Evolutionary conservation across 2,797 vertebrate species (phyloP).

Genomic region (Agapornis canus): DNA sequence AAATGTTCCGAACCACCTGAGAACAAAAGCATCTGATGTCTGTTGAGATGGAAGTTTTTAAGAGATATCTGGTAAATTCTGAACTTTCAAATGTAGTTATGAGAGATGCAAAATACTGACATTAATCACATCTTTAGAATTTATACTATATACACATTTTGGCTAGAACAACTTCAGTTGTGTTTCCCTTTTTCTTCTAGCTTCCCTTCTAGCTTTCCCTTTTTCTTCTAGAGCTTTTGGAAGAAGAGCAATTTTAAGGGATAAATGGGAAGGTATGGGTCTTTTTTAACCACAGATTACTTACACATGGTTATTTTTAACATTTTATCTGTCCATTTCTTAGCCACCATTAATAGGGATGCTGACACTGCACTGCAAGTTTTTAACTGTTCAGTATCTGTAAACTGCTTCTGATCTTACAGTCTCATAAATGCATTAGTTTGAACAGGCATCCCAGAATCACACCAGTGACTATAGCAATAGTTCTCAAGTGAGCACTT

Average conservation of each 20-base stretch:
- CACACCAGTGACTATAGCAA: neutral
- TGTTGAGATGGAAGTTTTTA: neutral
- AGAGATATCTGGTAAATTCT: neutral
- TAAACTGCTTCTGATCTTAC: neutral
- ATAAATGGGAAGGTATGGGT: neutral
- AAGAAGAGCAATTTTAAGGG: neutral
- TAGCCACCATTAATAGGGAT: neutral
- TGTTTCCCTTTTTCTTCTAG: neutral
- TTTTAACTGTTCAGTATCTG: neutral
- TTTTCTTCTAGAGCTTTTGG: neutral
- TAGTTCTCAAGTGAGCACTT: neutral
- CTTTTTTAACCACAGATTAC: neutral
- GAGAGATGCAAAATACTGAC: neutral
- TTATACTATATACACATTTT: neutral
- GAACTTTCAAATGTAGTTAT: neutral
- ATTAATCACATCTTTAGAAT: neutral
- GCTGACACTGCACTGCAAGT: neutral
- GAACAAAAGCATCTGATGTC: neutral
- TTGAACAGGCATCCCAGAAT: neutral
- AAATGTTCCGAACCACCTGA: neutral
- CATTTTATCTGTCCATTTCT: neutral
- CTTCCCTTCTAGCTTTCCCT: neutral
- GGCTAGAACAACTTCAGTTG: neutral
- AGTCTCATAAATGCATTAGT: neutral
- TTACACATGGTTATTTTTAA: neutral